These are phyloP conservation scores for Forficula auricularia DNA, from an alignment of 1,140 invertebrate genomes.

Conservation along the genomic window DNA sequence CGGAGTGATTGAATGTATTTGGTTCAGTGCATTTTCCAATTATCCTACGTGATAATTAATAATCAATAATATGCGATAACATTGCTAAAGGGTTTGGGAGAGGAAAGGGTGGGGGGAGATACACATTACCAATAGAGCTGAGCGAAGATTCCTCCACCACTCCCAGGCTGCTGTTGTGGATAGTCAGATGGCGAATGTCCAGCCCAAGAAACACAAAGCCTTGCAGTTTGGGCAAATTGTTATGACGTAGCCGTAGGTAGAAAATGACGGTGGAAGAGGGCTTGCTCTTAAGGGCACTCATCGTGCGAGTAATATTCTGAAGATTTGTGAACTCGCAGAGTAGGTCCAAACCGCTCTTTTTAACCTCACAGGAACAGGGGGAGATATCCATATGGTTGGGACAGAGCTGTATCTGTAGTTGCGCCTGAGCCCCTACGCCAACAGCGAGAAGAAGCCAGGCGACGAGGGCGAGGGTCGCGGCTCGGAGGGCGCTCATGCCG, in stretches of 20 bases:
- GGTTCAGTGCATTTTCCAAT: background rate
- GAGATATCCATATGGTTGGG: slow-evolving; percentile 48
- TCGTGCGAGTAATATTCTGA: slow-evolving; percentile 48
- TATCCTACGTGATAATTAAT: too few species aligned
- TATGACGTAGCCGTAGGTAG: slow-evolving; percentile 69
- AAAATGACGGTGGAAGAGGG: slow-evolving; percentile 50
- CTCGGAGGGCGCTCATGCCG: too few species aligned
- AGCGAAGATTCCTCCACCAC: slow-evolving; percentile 70
- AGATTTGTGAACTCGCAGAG: slow-evolving; percentile 67
- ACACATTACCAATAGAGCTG: slow-evolving; percentile 54
- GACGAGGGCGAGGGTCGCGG: background rate
- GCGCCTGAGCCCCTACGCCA: slow-evolving; percentile 1
- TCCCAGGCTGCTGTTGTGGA: slow-evolving; percentile 69
- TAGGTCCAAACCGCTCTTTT: slow-evolving; percentile 71
- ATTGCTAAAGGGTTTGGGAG: too few species aligned
- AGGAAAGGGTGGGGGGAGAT: background rate
- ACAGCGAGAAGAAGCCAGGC: background rate
- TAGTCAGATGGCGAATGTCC: slow-evolving; percentile 68
- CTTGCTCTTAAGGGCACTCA: slow-evolving; percentile 55
- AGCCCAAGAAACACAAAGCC: slow-evolving; percentile 71
- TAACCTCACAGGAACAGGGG: slow-evolving; percentile 62
- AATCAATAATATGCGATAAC: too few species aligned
- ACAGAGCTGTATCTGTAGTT: slow-evolving; percentile 40
- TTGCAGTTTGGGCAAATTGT: slow-evolving; percentile 61
- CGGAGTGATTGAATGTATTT: background rate